Evolutionary conservation across 2,888 invertebrate species (phyloP).

Genomic region (Laspeyria flexula): DNA sequence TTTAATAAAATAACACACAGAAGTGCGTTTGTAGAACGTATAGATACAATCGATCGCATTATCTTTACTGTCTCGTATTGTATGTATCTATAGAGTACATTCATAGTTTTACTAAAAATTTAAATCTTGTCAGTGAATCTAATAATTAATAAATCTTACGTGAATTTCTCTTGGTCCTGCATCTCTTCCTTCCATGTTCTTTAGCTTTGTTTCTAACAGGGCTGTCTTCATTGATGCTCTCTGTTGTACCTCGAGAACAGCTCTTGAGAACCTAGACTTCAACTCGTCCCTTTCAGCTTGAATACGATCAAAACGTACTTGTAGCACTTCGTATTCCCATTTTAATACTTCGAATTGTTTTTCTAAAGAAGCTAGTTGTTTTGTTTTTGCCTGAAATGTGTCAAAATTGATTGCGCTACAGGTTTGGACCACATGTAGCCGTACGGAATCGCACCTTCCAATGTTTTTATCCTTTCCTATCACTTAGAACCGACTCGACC

Average conservation of each 20-base stretch:
- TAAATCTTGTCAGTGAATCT: no score
- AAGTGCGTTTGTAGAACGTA: no score
- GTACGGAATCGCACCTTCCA: no score
- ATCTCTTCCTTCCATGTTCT: conserved; percentile 88
- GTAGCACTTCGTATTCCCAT: conserved; percentile 89
- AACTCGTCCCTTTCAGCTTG: conserved; percentile 92
- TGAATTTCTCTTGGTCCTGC: conserved; percentile 87
- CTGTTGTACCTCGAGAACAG: conserved; percentile 95
- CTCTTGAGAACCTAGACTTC: conserved; percentile 91
- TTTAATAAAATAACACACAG: no score
- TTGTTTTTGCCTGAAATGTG: conserved; percentile 81
- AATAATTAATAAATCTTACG: conserved; percentile 67
- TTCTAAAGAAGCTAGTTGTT: conserved; percentile 75
- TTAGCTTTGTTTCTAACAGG: conserved; percentile 91
- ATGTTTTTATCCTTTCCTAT: no score
- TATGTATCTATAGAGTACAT: no score
- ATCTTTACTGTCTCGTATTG: no score
- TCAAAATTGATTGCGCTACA: neutral
- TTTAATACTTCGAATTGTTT: conserved; percentile 88
- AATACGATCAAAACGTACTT: conserved; percentile 92
- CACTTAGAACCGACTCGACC: no score
- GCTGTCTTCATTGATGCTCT: conserved; percentile 93
- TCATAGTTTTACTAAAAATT: no score
- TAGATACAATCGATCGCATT: no score
- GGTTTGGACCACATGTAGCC: no score